A percentile compares a stretch with the other conserved stretches of the same genome.
phyloP scores from a whole-genome alignment of 2,113 vertebrate species.

The Mustelus asterias region DNA sequence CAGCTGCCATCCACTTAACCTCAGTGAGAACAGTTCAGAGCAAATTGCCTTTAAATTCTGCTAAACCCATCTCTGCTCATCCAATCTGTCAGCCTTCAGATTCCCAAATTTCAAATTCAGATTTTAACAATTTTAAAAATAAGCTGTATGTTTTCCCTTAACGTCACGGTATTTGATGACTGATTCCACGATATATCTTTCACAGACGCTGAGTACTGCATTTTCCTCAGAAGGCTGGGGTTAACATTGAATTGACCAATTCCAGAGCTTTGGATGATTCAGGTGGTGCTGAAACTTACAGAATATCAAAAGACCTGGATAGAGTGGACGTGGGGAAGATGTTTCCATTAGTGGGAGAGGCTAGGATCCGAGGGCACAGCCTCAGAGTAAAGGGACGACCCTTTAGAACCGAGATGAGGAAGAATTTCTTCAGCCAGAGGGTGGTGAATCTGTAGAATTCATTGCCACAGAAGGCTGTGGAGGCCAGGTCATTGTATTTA shows the following conservation, averaged over 20 bases:
- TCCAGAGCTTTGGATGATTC: background rate
- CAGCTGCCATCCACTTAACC: background rate
- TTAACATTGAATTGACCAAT: background rate
- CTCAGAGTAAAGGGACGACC: too few species aligned
- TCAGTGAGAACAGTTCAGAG: background rate
- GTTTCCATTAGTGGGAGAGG: too few species aligned
- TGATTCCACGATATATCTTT: background rate
- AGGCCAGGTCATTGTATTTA: background rate
- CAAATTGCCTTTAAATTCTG: background rate
- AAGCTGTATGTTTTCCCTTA: background rate
- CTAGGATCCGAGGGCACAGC: too few species aligned
- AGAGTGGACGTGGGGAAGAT: too few species aligned
- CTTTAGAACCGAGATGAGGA: too few species aligned
- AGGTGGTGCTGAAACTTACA: too few species aligned
- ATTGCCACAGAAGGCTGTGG: too few species aligned
- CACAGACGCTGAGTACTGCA: background rate
- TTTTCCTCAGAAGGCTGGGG: background rate
- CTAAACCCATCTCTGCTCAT: too few species aligned
- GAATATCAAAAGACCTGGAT: too few species aligned
- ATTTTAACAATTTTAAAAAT: background rate
- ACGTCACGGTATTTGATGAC: too few species aligned
- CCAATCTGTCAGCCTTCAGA: background rate
- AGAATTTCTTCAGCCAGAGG: too few species aligned
- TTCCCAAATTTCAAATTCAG: background rate
- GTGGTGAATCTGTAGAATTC: too few species aligned